Evolutionary conservation across 2,888 invertebrate genomes (phyloP).

Genomic region (Pseudanteris insignis): DNA sequence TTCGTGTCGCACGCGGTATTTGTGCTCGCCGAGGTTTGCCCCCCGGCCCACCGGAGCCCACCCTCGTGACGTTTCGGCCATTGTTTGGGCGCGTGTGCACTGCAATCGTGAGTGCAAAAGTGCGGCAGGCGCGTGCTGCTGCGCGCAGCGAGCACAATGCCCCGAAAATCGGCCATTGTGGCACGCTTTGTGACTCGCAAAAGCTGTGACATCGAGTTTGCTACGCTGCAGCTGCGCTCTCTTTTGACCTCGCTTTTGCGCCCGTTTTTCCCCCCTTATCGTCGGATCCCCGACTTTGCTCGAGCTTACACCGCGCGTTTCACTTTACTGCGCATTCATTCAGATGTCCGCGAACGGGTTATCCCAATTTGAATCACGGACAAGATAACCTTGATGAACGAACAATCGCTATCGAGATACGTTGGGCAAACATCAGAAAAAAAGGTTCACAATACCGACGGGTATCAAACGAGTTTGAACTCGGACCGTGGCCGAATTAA

Average conservation of each 20-base stretch:
- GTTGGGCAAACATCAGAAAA: too few species aligned
- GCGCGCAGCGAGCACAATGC: constrained; percentile 57
- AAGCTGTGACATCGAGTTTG: constrained; percentile 64
- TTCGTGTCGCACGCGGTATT: constrained; percentile 32
- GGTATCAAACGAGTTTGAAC: too few species aligned
- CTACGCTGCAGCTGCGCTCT: constrained; percentile 56
- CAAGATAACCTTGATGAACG: too few species aligned
- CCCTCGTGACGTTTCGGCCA: too few species aligned
- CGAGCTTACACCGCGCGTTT: constrained; percentile 2
- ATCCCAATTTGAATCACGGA: too few species aligned
- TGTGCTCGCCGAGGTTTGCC: neutral
- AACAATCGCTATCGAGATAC: too few species aligned
- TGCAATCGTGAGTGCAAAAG: constrained; percentile 43
- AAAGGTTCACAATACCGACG: too few species aligned
- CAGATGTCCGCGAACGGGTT: constrained; percentile 11
- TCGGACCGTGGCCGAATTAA: too few species aligned
- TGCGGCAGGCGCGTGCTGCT: constrained; percentile 54
- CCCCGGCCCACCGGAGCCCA: neutral
- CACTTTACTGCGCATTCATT: constrained; percentile 11
- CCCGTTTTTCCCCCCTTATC: constrained; percentile 14
- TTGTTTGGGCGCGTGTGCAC: constrained; percentile 39
- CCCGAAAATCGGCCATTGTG: constrained; percentile 64
- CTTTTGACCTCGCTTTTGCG: constrained; percentile 46
- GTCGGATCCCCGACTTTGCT: neutral
- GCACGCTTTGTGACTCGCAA: constrained; percentile 59